These are phyloP conservation scores for Congeria kusceri DNA, from an alignment of 2,888 invertebrate genomes.

Conservation along the genomic window DNA sequence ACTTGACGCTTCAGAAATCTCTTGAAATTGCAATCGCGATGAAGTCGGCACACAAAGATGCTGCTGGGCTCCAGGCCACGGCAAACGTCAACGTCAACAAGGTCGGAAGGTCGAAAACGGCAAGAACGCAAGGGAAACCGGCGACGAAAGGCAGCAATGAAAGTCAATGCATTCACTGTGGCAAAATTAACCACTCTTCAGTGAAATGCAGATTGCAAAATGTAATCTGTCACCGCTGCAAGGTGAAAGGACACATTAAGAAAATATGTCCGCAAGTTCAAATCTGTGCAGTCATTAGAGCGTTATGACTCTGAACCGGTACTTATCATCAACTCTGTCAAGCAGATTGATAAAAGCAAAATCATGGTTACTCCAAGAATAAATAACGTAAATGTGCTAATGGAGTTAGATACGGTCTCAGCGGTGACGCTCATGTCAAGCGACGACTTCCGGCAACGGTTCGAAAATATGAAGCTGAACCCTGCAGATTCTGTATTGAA, in stretches of 20 bases:
- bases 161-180: conserved; percentile 14
- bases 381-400: too few relatives aligned
- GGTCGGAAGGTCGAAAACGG: too few relatives aligned
- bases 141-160: too few relatives aligned
- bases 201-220: not conserved
- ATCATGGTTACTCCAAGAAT: conserved; percentile 11
- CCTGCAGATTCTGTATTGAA: not conserved
- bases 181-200: conserved; percentile 1
- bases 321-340: not conserved
- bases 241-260: not conserved
- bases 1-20: too few relatives aligned
- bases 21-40: too few relatives aligned
- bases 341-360: not conserved
- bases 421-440: conserved; percentile 31
- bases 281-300: not conserved
- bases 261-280: not conserved
- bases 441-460: conserved; percentile 3
- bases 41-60: too few relatives aligned
- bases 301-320: too few relatives aligned
- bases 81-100: too few relatives aligned
- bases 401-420: conserved; percentile 53
- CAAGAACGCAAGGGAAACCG: too few relatives aligned
- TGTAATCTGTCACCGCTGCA: conserved; percentile 7
- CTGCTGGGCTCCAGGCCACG: too few relatives aligned
- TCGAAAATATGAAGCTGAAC: conserved; percentile 13